Conservation (phyloP, 2,797 vertebrate species). For the Coilia nasus region DNA sequence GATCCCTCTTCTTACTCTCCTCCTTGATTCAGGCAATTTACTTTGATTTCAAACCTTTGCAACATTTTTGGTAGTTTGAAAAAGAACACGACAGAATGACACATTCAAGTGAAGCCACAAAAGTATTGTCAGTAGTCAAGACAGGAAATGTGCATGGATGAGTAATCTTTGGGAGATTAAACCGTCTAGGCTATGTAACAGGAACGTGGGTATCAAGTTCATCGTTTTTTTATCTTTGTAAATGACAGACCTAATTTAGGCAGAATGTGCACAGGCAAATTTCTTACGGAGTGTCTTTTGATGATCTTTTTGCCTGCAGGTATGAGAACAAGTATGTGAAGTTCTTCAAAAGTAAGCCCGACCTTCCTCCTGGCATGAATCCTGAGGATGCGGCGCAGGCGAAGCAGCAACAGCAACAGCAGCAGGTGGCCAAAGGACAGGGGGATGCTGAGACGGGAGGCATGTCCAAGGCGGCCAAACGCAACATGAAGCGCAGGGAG, state of each 20-base stretch:
- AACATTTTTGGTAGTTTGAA: too few relatives aligned
- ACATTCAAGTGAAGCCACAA: too few relatives aligned
- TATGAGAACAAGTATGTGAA: constrained; percentile 98
- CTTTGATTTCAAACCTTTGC: too few relatives aligned
- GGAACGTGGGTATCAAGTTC: too few relatives aligned
- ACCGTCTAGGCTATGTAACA: too few relatives aligned
- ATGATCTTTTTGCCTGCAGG: constrained; percentile 54
- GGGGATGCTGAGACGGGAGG: constrained; percentile 61
- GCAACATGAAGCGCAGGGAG: constrained; percentile 94
- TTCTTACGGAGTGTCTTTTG: neutral
- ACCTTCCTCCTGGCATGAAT: constrained; percentile 88
- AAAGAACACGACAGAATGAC: too few relatives aligned
- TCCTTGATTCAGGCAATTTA: too few relatives aligned
- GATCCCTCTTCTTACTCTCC: too few relatives aligned
- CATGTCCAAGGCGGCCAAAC: constrained; percentile 88
- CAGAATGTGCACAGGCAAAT: neutral
- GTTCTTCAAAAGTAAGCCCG: constrained; percentile 95
- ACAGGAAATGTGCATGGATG: too few relatives aligned
- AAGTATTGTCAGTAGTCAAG: too few relatives aligned
- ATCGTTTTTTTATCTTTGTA: too few relatives aligned
- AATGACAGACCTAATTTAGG: neutral
- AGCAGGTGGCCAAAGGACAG: constrained; percentile 7
- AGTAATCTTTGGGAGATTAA: too few relatives aligned
- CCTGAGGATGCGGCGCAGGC: constrained; percentile 52
- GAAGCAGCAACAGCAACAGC: constrained; percentile 61